phyloP scores from a whole-genome alignment of 2,797 vertebrate genomes.

The Enteromius fasciolatus region DNA sequence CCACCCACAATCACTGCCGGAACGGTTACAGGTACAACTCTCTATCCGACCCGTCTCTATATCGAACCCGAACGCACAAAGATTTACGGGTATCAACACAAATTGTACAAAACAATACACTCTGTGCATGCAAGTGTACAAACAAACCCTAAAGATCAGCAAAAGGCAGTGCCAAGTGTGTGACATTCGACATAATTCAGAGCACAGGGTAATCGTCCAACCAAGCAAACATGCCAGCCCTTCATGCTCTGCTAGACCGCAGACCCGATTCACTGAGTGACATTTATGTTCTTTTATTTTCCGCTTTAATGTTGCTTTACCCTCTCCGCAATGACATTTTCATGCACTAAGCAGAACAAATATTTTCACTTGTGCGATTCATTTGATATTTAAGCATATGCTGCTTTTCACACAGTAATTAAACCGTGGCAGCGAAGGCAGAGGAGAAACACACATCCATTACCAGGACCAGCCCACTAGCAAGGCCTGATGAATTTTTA shows the following conservation, averaged over 20 bases:
- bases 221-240: conserved; percentile 69
- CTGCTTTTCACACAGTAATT: conserved; percentile 65
- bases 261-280: conserved; percentile 73
- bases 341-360: conserved; percentile 59
- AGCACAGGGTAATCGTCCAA: conserved; percentile 70
- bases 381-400: conserved; percentile 64
- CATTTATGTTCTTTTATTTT: conserved; percentile 73
- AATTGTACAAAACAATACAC: conserved; percentile 14
- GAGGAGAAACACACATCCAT: conserved; percentile 68
- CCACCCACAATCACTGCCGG: too few species aligned
- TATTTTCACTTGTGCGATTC: conserved; percentile 63
- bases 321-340: conserved; percentile 70
- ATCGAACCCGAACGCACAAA: too few species aligned
- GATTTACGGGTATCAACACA: background rate
- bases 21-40: too few species aligned
- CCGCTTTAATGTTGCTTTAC: conserved; percentile 61
- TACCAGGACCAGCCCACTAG: conserved; percentile 70
- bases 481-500: conserved; percentile 73
- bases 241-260: conserved; percentile 67
- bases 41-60: too few species aligned
- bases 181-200: conserved; percentile 73
- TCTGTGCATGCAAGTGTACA: conserved; percentile 46
- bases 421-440: conserved; percentile 60
- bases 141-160: conserved; percentile 60
- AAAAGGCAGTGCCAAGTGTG: conserved; percentile 62